Evolutionary conservation across 2,113 vertebrate species (phyloP).

Genomic region (Willisornis vidua): DNA sequence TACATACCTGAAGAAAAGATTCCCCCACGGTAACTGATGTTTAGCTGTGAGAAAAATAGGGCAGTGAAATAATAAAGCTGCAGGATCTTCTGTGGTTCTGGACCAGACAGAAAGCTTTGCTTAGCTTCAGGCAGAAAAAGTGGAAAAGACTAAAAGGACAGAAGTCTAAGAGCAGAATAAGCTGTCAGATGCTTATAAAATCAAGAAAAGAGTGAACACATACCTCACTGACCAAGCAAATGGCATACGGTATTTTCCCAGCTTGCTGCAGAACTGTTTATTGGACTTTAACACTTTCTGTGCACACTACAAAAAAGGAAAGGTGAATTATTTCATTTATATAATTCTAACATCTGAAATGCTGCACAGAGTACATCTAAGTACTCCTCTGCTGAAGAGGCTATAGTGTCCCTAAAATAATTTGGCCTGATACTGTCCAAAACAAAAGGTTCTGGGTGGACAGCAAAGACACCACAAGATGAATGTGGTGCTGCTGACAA

Average conservation of each 20-base stretch:
- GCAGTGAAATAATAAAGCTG: not conserved
- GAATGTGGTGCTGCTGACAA: not conserved
- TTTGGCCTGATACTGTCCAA: not conserved
- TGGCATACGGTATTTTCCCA: constrained; percentile 96
- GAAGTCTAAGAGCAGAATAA: not conserved
- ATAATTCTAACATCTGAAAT: not conserved
- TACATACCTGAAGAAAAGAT: not conserved
- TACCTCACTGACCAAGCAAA: constrained; percentile 98
- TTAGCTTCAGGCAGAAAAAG: not conserved
- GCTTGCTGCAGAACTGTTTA: constrained; percentile 93
- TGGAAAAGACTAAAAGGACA: not conserved
- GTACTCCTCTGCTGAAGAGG: not conserved
- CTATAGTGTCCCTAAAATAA: not conserved
- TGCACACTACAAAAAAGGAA: constrained; percentile 78
- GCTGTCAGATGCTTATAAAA: not conserved
- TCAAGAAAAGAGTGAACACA: constrained; percentile 23
- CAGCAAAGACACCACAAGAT: not conserved
- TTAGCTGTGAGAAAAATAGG: not conserved
- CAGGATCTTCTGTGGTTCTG: not conserved
- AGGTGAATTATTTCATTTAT: not conserved
- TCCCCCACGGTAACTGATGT: not conserved
- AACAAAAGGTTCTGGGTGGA: not conserved
- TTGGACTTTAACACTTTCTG: constrained; percentile 96
- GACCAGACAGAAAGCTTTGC: not conserved
- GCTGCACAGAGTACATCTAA: not conserved